phyloP scores from a whole-genome alignment of 2,888 invertebrate species.

The Netelia fuscicornis region DNA sequence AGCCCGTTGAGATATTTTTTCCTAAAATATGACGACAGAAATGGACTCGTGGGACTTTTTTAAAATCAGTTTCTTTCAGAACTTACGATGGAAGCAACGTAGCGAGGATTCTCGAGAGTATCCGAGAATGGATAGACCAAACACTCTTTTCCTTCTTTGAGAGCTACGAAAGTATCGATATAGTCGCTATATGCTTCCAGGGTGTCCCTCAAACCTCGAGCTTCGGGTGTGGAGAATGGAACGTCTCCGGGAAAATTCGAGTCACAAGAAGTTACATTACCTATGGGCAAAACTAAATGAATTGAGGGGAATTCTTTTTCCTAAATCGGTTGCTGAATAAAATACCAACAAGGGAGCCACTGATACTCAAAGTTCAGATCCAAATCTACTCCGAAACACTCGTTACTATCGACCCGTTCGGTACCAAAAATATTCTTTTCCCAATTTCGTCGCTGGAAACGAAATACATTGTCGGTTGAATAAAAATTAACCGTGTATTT shows the following conservation, averaged over 20 bases:
- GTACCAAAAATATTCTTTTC: slow-evolving; percentile 50
- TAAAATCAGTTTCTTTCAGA: neutral
- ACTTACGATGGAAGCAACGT: slow-evolving; percentile 46
- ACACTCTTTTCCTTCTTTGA: slow-evolving; percentile 60
- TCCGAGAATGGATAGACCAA: slow-evolving; percentile 64
- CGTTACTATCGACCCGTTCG: neutral
- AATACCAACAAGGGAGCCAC: slow-evolving; percentile 57
- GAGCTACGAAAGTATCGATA: slow-evolving; percentile 51
- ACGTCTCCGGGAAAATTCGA: slow-evolving; percentile 54
- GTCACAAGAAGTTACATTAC: slow-evolving; percentile 43
- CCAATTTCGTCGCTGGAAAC: slow-evolving; percentile 56
- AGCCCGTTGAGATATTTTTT: slow-evolving; percentile 47
- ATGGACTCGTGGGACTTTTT: neutral
- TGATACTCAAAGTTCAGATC: slow-evolving; percentile 60
- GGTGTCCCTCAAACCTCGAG: slow-evolving; percentile 58
- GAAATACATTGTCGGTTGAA: neutral
- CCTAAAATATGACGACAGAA: slow-evolving; percentile 15
- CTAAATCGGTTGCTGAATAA: neutral
- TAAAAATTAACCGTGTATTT: neutral
- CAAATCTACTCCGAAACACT: slow-evolving; percentile 60
- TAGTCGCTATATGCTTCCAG: slow-evolving; percentile 54
- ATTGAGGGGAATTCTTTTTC: neutral
- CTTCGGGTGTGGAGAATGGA: slow-evolving; percentile 51
- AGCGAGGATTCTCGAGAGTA: slow-evolving; percentile 51
- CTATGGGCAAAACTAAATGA: slow-evolving; percentile 16